Evolutionary conservation across 2,797 vertebrate species (phyloP).

Genomic region (Centroberyx gerrardi): DNA sequence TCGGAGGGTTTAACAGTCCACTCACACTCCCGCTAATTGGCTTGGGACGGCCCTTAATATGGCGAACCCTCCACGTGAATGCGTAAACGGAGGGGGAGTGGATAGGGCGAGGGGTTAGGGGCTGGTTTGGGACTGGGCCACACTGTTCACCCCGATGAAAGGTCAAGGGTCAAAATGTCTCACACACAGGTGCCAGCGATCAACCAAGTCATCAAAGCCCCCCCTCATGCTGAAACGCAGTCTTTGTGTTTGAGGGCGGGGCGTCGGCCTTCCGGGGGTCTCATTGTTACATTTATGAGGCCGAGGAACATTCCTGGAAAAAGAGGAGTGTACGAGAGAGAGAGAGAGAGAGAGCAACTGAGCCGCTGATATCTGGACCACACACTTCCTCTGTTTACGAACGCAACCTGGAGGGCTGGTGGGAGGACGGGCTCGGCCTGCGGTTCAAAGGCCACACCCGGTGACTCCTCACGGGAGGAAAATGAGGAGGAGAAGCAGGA

Average conservation of each 20-base stretch:
- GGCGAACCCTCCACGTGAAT: no score
- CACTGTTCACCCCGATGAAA: neutral
- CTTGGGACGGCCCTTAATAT: no score
- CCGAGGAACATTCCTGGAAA: constrained; percentile 57
- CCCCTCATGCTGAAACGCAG: neutral
- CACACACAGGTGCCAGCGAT: neutral
- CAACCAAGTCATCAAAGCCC: constrained; percentile 19
- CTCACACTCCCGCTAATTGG: no score
- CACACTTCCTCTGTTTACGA: constrained; percentile 44
- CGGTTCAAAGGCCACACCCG: constrained; percentile 27
- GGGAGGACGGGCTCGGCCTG: constrained; percentile 48
- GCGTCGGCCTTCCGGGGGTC: constrained; percentile 28
- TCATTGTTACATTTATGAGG: constrained; percentile 40
- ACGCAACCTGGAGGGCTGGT: constrained; percentile 40
- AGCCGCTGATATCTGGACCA: constrained; percentile 32
- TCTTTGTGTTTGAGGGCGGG: constrained; percentile 54
- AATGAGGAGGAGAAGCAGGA: constrained; percentile 18
- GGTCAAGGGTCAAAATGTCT: neutral
- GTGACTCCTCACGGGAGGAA: constrained; percentile 16
- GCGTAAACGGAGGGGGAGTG: no score
- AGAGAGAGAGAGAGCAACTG: constrained; percentile 3
- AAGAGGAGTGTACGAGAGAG: constrained; percentile 49
- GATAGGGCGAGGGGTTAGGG: no score
- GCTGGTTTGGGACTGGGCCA: neutral
- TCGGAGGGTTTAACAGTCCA: no score